Percentiles rank a stretch among this genome's conserved stretches.
Evolutionary conservation across 2,888 invertebrate species (phyloP).

Genomic region (Hypsopygia costalis): DNA sequence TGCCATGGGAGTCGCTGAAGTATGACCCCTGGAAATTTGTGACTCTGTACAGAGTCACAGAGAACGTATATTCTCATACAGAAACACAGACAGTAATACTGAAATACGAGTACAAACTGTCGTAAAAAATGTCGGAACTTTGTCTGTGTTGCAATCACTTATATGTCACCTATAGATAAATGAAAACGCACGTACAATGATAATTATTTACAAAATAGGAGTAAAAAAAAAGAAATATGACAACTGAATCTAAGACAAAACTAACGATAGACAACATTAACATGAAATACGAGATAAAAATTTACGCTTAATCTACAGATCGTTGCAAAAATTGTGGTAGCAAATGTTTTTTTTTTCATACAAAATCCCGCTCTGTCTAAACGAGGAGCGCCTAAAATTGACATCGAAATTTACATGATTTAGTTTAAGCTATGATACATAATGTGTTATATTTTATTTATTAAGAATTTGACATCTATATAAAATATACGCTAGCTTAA

Average conservation of each 20-base stretch:
- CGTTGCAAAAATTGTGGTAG: conserved; percentile 73
- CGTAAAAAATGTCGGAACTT: too few species aligned
- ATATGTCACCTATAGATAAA: background rate
- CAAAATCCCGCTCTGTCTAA: conserved; percentile 56
- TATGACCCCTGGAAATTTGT: too few species aligned
- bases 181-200: conserved; percentile 5
- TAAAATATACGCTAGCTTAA: conserved; percentile 56
- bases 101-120: too few species aligned
- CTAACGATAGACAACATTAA: conserved; percentile 51
- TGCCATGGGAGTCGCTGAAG: too few species aligned
- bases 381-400: conserved; percentile 69
- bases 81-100: too few species aligned
- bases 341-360: conserved; percentile 52
- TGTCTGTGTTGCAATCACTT: too few species aligned
- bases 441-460: conserved; percentile 43
- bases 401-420: conserved; percentile 75
- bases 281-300: conserved; percentile 62
- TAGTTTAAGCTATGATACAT: conserved; percentile 71
- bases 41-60: too few species aligned
- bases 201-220: conserved; percentile 18
- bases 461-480: conserved; percentile 73
- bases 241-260: conserved; percentile 39
- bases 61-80: too few species aligned
- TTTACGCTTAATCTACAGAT: conserved; percentile 46
- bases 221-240: conserved; percentile 22